Conservation (phyloP, 2,113 vertebrate species). For the Oryzias curvinotus region DNA sequence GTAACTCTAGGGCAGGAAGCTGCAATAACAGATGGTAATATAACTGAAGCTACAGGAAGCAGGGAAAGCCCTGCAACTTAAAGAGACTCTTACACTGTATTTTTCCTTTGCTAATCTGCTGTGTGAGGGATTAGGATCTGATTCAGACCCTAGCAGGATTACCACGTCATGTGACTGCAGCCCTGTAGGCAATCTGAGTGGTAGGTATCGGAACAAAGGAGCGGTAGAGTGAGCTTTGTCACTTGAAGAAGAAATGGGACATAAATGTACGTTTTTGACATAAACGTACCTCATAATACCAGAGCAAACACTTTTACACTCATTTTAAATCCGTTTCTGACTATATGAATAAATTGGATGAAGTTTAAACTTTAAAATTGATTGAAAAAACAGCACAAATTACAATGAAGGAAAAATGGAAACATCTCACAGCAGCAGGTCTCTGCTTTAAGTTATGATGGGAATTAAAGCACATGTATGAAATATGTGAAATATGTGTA, state of each 20-base stretch:
- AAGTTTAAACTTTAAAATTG: too few species aligned
- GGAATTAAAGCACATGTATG: too few species aligned
- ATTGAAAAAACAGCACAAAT: too few species aligned
- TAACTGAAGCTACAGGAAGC: constrained; percentile 35
- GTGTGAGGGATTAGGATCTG: constrained; percentile 64
- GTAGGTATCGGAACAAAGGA: constrained; percentile 26
- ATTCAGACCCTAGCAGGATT: constrained; percentile 72
- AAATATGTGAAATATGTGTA: too few species aligned
- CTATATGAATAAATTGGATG: too few species aligned
- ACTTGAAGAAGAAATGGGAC: constrained; percentile 1
- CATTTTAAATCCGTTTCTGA: too few species aligned
- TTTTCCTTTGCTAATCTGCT: constrained; percentile 70
- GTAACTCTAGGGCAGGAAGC: constrained; percentile 27
- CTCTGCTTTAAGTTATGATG: too few species aligned
- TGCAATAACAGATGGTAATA: constrained; percentile 48
- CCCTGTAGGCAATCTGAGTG: constrained; percentile 57
- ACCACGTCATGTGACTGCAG: constrained; percentile 64
- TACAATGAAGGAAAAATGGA: too few species aligned
- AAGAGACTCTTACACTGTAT: constrained; percentile 61
- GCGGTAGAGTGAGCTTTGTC: not conserved
- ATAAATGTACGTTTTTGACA: too few species aligned
- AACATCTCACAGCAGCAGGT: too few species aligned
- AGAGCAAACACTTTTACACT: too few species aligned
- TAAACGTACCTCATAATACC: too few species aligned
- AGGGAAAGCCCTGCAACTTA: constrained; percentile 60